These are phyloP conservation scores for Dicrostonyx torquatus DNA, from an alignment of 2,797 vertebrate species.

Conservation along the genomic window DNA sequence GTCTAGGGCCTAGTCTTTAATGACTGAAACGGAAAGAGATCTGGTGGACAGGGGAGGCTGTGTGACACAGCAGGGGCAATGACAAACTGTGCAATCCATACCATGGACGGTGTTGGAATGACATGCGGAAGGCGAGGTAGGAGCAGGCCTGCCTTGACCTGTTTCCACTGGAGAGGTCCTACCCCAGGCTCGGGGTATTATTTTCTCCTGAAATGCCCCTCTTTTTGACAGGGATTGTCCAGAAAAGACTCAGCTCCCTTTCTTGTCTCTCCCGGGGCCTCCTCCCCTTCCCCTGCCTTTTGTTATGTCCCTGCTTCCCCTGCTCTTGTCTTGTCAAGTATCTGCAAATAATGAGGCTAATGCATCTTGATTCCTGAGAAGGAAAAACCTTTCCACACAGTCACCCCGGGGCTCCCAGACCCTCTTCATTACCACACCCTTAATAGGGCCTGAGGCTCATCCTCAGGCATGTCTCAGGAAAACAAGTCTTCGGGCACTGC, in stretches of 20 bases:
- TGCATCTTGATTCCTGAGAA: slow-evolving; percentile 64
- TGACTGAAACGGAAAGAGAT: background rate
- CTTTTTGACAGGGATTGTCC: background rate
- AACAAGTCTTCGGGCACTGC: background rate
- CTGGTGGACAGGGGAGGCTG: background rate
- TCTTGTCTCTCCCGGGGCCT: background rate
- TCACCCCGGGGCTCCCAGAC: slow-evolving; percentile 52
- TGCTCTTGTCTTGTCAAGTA: slow-evolving; percentile 69
- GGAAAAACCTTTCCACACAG: slow-evolving; percentile 64
- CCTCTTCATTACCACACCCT: slow-evolving; percentile 43
- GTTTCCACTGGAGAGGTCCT: background rate
- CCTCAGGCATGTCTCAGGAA: slow-evolving; percentile 45
- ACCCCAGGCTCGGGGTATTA: background rate
- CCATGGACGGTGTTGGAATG: background rate
- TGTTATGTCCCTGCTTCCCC: background rate
- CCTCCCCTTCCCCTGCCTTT: background rate
- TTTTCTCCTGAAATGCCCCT: background rate
- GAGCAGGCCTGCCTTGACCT: background rate
- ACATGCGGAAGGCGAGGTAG: rapidly evolving
- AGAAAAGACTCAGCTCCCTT: slow-evolving; percentile 22
- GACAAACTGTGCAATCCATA: background rate
- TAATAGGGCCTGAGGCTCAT: slow-evolving; percentile 58
- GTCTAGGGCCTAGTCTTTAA: background rate
- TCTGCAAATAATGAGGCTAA: slow-evolving; percentile 77
- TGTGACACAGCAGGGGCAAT: background rate